phyloP scores from a whole-genome alignment of 2,797 vertebrate genomes.

The Meda fulgida region DNA sequence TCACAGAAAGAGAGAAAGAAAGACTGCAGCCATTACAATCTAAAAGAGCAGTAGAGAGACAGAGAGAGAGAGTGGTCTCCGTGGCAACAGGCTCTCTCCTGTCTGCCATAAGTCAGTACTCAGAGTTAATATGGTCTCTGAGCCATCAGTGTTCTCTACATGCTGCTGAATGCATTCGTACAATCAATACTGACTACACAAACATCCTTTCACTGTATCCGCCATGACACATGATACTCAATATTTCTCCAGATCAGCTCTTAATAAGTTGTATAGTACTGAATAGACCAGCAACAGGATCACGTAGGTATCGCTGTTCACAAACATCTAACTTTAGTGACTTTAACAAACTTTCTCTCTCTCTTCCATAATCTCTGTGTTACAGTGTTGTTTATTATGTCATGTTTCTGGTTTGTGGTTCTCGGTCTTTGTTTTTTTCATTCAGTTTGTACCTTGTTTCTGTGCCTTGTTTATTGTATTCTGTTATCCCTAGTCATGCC shows the following conservation, averaged over 20 bases:
- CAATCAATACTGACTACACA: constrained; percentile 58
- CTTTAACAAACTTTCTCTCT: neutral
- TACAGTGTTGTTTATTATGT: too few relatives aligned
- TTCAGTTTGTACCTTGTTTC: too few relatives aligned
- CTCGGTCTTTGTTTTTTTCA: too few relatives aligned
- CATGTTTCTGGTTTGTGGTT: too few relatives aligned
- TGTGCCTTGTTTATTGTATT: too few relatives aligned
- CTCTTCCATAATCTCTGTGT: neutral
- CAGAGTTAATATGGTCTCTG: constrained; percentile 66
- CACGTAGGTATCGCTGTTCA: neutral
- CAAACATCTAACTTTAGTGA: neutral
- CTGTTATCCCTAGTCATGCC: too few relatives aligned
- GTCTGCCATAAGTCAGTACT: constrained; percentile 68
- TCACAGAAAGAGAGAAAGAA: constrained; percentile 49
- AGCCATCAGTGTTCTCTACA: constrained; percentile 52
- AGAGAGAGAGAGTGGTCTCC: constrained; percentile 68
- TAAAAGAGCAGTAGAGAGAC: constrained; percentile 30
- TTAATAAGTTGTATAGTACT: neutral
- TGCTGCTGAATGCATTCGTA: constrained; percentile 23
- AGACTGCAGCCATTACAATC: constrained; percentile 48
- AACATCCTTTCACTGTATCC: constrained; percentile 32
- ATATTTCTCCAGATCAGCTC: constrained; percentile 12
- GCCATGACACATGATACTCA: neutral
- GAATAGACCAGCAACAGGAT: neutral
- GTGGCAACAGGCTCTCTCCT: constrained; percentile 76